Percentiles rank a stretch among this genome's conserved stretches.
phyloP scores from a whole-genome alignment of 2,113 vertebrate genomes.

The Sminthopsis crassicaudata region DNA sequence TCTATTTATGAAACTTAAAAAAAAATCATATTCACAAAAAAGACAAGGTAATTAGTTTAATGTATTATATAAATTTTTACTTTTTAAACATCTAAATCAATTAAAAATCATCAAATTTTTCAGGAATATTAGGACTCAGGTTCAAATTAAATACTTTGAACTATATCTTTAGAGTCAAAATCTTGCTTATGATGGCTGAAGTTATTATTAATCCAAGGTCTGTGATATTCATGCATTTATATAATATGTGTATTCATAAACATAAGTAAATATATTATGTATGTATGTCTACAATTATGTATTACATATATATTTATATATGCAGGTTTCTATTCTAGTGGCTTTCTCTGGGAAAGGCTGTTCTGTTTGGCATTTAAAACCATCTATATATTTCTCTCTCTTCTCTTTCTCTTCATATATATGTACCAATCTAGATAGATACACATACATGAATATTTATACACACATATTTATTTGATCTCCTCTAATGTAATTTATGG shows the following conservation, averaged over 20 bases:
- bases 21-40: background rate
- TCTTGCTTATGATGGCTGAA: background rate
- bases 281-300: background rate
- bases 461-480: background rate
- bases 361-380: background rate
- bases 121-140: slow-evolving; percentile 1
- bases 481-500: background rate
- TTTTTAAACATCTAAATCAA: background rate
- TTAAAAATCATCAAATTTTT: background rate
- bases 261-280: background rate
- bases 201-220: background rate
- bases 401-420: background rate
- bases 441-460: background rate
- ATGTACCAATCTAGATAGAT: background rate
- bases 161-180: background rate
- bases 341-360: background rate
- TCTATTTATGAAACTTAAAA: too few species aligned
- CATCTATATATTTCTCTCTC: background rate
- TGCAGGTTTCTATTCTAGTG: background rate
- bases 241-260: background rate
- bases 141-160: background rate
- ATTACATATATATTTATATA: background rate
- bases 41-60: background rate
- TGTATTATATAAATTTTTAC: background rate
- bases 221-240: background rate